Evolutionary conservation across 2,113 vertebrate species (phyloP).

Genomic region (Pao palembangensis): DNA sequence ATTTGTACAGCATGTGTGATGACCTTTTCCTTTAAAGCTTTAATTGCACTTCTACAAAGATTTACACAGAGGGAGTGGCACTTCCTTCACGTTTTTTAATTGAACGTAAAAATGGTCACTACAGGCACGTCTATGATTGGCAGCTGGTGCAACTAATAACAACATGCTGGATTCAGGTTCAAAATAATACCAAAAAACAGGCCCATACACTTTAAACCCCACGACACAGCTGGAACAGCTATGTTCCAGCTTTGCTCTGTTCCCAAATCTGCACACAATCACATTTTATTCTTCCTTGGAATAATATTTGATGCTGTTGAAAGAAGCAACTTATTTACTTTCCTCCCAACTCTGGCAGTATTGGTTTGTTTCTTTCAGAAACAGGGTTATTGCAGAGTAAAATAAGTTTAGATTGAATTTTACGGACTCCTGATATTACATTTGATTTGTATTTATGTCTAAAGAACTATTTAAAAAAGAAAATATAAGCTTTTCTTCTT

Average conservation of each 20-base stretch:
- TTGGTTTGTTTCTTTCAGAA: too few relatives aligned
- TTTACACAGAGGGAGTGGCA: background rate
- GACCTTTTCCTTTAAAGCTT: constrained; percentile 8
- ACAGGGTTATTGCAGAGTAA: background rate
- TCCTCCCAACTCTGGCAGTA: too few relatives aligned
- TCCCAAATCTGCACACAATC: too few relatives aligned
- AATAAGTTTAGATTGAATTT: background rate
- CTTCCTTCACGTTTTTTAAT: background rate
- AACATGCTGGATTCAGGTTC: too few relatives aligned
- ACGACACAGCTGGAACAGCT: too few relatives aligned
- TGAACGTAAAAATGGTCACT: background rate
- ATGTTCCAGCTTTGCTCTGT: too few relatives aligned
- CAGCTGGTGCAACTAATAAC: background rate
- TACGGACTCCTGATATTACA: background rate
- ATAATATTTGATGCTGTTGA: too few relatives aligned
- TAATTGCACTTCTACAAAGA: background rate
- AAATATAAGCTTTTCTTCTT: background rate
- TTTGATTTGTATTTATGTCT: too few relatives aligned
- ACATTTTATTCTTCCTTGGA: too few relatives aligned
- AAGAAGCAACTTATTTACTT: too few relatives aligned
- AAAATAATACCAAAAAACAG: too few relatives aligned
- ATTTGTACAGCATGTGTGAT: background rate
- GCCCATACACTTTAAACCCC: too few relatives aligned
- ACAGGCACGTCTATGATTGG: background rate
- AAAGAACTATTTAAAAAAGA: background rate